phyloP scores from a whole-genome alignment of 2,888 invertebrate species.

The Eubasilissa splendida region DNA sequence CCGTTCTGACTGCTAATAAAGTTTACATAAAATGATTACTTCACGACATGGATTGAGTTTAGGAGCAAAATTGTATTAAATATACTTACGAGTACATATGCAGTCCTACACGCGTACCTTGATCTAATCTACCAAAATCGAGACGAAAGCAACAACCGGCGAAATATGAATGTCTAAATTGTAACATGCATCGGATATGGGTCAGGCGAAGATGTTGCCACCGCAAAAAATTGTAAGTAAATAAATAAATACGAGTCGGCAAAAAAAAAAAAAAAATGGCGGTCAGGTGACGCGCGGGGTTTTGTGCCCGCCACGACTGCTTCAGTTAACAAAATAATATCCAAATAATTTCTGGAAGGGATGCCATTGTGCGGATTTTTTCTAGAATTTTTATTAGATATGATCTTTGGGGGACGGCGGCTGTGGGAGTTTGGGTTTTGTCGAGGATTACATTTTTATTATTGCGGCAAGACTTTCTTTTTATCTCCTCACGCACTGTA shows the following conservation, averaged over 20 bases:
- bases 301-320: slow-evolving; percentile 35
- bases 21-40: too few relatives aligned
- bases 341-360: slow-evolving; percentile 38
- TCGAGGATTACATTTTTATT: slow-evolving; percentile 17
- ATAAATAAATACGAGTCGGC: slow-evolving; percentile 39
- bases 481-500: neutral
- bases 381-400: slow-evolving; percentile 45
- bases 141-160: too few relatives aligned
- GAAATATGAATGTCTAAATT: too few relatives aligned
- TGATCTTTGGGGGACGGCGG: slow-evolving; percentile 30
- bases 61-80: too few relatives aligned
- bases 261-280: slow-evolving; percentile 51
- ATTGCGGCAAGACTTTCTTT: neutral
- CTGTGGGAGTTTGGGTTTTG: slow-evolving; percentile 30
- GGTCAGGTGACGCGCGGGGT: slow-evolving; percentile 38
- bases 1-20: too few relatives aligned
- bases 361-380: slow-evolving; percentile 20
- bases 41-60: too few relatives aligned
- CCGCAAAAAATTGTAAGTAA: slow-evolving; percentile 37
- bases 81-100: too few relatives aligned
- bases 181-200: slow-evolving; percentile 44
- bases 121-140: too few relatives aligned
- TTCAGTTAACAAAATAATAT: slow-evolving; percentile 41
- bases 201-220: slow-evolving; percentile 48
- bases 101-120: too few relatives aligned